These are phyloP conservation scores for Agrochola litura DNA, from an alignment of 2,888 invertebrate species.

Conservation along the genomic window DNA sequence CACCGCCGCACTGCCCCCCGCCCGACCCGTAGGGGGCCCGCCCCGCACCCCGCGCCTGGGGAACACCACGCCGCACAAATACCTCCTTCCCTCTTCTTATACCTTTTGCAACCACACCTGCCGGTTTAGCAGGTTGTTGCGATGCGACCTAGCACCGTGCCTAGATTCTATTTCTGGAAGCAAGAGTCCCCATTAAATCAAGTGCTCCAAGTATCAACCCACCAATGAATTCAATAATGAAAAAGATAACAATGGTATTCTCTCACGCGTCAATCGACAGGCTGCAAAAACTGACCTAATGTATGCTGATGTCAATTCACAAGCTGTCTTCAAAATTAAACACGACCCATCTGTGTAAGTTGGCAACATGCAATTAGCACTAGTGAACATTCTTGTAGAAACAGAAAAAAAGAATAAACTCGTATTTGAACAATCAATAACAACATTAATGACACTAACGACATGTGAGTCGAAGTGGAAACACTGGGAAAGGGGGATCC, in stretches of 20 bases:
- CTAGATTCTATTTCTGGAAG: conserved; percentile 86
- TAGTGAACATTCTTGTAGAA: conserved; percentile 23
- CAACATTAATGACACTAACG: conserved; percentile 70
- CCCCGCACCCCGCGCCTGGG: conserved; percentile 70
- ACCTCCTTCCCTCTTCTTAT: conserved; percentile 76
- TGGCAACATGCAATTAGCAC: conserved; percentile 55
- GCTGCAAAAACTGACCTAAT: conserved; percentile 54
- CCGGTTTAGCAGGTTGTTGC: conserved; percentile 88
- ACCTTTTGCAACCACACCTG: conserved; percentile 83
- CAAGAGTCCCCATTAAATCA: conserved; percentile 71
- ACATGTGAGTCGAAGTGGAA: conserved; percentile 74
- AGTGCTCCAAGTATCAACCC: conserved; percentile 43
- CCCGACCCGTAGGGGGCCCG: conserved; percentile 58
- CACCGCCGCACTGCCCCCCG: conserved; percentile 62
- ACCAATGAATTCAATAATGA: conserved; percentile 45
- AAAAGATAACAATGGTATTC: conserved; percentile 53
- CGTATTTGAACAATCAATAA: conserved; percentile 72
- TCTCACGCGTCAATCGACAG: conserved; percentile 41
- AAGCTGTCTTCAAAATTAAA: conserved; percentile 53
- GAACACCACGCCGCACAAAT: conserved; percentile 73
- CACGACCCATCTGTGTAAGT: conserved; percentile 48
- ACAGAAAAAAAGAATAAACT: conserved; percentile 44
- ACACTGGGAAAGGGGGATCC: conserved; percentile 73
- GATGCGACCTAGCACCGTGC: conserved; percentile 81
- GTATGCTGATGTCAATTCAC: conserved; percentile 51